A percentile compares a stretch with the other conserved stretches of the same genome.
Evolutionary conservation across 1,140 invertebrate genomes (phyloP).

Genomic region (Trissolcus basalis): DNA sequence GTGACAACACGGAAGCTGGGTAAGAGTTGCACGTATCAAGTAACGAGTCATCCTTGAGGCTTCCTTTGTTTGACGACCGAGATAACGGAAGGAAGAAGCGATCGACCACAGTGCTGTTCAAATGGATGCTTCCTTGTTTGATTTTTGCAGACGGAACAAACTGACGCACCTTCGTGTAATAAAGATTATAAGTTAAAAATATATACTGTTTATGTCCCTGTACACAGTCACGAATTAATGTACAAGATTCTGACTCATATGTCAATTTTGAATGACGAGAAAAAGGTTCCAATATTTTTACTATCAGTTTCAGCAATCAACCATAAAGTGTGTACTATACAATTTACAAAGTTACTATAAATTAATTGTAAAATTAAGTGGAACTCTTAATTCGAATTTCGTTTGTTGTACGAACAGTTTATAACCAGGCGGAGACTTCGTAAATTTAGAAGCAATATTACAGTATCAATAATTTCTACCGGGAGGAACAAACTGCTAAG

Average conservation of each 20-base stretch:
- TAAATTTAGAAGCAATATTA: slow-evolving; percentile 47
- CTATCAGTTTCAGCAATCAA: too few relatives aligned
- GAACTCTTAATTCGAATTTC: too few relatives aligned
- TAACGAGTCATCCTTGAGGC: slow-evolving; percentile 10
- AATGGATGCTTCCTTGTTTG: slow-evolving; percentile 43
- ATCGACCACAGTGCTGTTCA: background rate
- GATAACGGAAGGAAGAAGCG: slow-evolving; percentile 7
- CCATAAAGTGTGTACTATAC: too few relatives aligned
- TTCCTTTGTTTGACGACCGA: slow-evolving; percentile 18
- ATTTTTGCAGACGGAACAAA: slow-evolving; percentile 58
- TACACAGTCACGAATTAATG: too few relatives aligned
- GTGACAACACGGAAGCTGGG: slow-evolving; percentile 5
- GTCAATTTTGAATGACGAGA: too few relatives aligned
- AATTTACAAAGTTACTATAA: too few relatives aligned
- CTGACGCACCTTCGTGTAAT: slow-evolving; percentile 45
- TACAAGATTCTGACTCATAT: too few relatives aligned
- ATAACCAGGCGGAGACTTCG: slow-evolving; percentile 4
- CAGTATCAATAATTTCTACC: slow-evolving; percentile 51
- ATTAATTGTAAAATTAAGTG: too few relatives aligned
- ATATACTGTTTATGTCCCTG: too few relatives aligned
- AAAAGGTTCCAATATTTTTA: too few relatives aligned
- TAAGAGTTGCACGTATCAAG: slow-evolving; percentile 3
- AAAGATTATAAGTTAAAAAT: background rate
- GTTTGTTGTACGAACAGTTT: too few relatives aligned
- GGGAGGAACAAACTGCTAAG: slow-evolving; percentile 49